Evolutionary conservation across 2,797 vertebrate genomes (phyloP), one percentile per base, ranked within the genome.

Genomic region (Paguma larvata): DNA sequence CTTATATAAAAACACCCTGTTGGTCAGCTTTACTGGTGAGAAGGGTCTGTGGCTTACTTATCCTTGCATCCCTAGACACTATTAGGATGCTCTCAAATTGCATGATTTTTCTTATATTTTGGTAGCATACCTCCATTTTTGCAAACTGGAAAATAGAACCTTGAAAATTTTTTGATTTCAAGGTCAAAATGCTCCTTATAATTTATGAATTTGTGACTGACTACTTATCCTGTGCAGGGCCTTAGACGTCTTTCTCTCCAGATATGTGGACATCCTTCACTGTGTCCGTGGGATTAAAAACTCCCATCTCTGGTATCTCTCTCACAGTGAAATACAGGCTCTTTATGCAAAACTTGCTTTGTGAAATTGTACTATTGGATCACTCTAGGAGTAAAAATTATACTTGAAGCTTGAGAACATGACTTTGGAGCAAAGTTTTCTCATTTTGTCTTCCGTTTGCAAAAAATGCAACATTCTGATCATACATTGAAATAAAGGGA

Each of bases 311-410:
- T 13, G 85, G 89, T 97, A 94, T 84, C 65, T 85, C 11, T 72
- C 83, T 70, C 77, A 96, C 83, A 90, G 77, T 93, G 94, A 97
- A 95, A 91, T 62, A 41, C n/a, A 95, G 83, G 53, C 62, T 97
- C 77, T 92, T 97, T 90, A 96, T 0, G 44, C 78, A 89, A 90
- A 89, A n/a, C 80, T 82, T 27, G 75, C 91, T 97, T 97, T 75
- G 75, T 73, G 89, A 89, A 98, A 98, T 87, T 9, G 3, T 1
- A 73, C 95, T 65, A 13, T 67, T 41, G 77, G 78, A 82, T 94
- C 92, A 70, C 63, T 94, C 41, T 89, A 96, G 63, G 89, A 96
- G 95, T 97, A 94, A 95, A 98, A 96, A 94, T 94, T 77, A 91
- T 30, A 97, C 93, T 93, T 67, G 75, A 94, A 80, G 77, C 65